Evolutionary conservation across 1,140 invertebrate genomes (phyloP), one percentile per base, ranked within the genome.

Genomic region (Leguminivora glycinivorella): DNA sequence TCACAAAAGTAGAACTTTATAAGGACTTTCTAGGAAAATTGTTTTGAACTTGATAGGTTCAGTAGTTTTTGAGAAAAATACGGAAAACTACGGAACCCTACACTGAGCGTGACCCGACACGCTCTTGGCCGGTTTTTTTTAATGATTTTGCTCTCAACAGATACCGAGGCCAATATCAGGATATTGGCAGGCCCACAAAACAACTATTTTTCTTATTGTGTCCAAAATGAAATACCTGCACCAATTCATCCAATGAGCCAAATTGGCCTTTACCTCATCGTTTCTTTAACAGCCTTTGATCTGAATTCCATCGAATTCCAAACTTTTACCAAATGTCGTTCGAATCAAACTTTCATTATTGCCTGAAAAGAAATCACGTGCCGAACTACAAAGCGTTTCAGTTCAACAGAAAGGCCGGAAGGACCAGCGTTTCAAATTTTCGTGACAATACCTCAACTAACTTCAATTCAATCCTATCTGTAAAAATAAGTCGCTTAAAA

Each of bases 381-480:
- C 72, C 75, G 71, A 68, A 75, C 76, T 68, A 81, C 76, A 77
- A 83, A 79, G 77, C 78, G 67, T 73, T 76, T 79, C 74, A 79
- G 80, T 76, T 76, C 72, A 73, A 78, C 70, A 79, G 80, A 81
- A 82, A 83, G 81, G 78, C 83, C 84, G 84, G 85, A 85, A 84
- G 75, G 79, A 75, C 73, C 43, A 70, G 72, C 72, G 63, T 74
- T 72, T 73, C 71, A 74, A 71, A 77, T 71, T 80, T 80, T 74
- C 68, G 60, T 68, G 52, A 78, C 78, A 77, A 79, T 75, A 40
- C 66, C 2, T 22, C 19, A 22, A 7, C 47, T 22, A 52, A 52
- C 19, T 52, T 52, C 10, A 52, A 52, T 9, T 22, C 3, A 52
- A 52, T 52, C 47, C 47, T 52, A 52, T 22, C 17, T 52, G 1